A percentile compares a stretch with the other conserved stretches of the same genome.
Conservation (phyloP, 2,888 invertebrate genomes). For the Mongoloraphidia duomilia region DNA sequence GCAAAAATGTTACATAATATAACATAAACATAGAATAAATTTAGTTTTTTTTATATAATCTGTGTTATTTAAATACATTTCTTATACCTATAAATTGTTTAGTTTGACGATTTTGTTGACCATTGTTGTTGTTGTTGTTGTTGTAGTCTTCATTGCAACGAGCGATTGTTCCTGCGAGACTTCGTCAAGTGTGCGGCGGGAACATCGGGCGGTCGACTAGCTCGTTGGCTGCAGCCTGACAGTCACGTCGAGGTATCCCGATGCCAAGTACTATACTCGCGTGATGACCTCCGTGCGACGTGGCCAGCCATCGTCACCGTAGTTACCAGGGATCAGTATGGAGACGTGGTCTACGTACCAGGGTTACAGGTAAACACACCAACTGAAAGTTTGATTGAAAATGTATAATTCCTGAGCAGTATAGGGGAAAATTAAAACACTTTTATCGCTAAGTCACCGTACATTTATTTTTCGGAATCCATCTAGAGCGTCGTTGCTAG, state of each 20-base stretch:
- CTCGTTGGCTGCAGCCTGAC: slow-evolving; percentile 89
- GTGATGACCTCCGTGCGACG: slow-evolving; percentile 58
- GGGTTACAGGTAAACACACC: slow-evolving; percentile 55
- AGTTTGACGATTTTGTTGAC: too few species aligned
- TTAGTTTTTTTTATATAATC: too few species aligned
- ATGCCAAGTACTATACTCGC: slow-evolving; percentile 68
- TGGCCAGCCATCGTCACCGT: slow-evolving; percentile 75
- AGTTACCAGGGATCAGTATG: slow-evolving; percentile 81
- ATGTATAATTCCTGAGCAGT: too few species aligned
- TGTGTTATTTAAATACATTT: too few species aligned
- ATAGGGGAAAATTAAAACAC: too few species aligned
- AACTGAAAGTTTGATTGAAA: too few species aligned
- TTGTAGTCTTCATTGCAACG: slow-evolving; percentile 72
- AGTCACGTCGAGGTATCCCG: slow-evolving; percentile 78
- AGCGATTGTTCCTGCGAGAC: slow-evolving; percentile 82
- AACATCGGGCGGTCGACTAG: slow-evolving; percentile 80
- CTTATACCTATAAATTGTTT: too few species aligned
- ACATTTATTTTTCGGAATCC: too few species aligned
- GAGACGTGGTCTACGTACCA: slow-evolving; percentile 70
- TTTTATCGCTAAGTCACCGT: too few species aligned
- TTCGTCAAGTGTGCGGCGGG: slow-evolving; percentile 78
- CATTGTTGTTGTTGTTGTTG: slow-evolving; percentile 10
- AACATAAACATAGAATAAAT: too few species aligned
- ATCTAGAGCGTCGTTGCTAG: too few species aligned
- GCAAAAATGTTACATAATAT: too few species aligned